phyloP scores from a whole-genome alignment of 2,797 vertebrate genomes.

The Myiotriccus ornatus region DNA sequence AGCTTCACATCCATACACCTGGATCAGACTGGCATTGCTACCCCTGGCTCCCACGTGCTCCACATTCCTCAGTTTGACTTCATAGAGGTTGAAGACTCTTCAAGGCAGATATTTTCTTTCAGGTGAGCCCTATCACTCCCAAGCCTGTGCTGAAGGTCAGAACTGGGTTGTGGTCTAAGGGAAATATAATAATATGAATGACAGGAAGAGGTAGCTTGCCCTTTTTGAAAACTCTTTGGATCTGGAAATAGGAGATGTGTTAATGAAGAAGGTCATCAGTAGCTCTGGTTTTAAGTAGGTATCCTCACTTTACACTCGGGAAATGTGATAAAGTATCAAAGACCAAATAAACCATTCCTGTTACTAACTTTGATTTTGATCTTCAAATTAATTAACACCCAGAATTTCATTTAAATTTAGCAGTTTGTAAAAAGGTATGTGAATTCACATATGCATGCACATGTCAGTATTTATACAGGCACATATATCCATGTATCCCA shows the following conservation, averaged over 20 bases:
- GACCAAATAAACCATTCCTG: not conserved
- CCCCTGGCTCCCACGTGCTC: not conserved
- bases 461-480: not conserved
- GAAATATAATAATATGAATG: not conserved
- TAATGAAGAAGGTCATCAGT: not conserved
- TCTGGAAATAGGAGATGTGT: not conserved
- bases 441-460: rapidly evolving
- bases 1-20: not conserved
- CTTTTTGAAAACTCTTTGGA: not conserved
- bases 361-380: rapidly evolving
- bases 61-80: not conserved
- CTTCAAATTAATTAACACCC: not conserved
- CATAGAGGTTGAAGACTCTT: not conserved
- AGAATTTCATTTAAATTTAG: not conserved
- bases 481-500: not conserved
- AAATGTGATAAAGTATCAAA: not conserved
- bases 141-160: not conserved
- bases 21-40: not conserved
- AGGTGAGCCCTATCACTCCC: not conserved
- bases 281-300: not conserved
- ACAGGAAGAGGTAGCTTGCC: not conserved
- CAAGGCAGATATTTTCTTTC: not conserved
- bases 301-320: not conserved
- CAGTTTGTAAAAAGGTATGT: not conserved
- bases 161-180: not conserved